phyloP scores from a whole-genome alignment of 2,888 invertebrate genomes.

The Acrobasis repandana region DNA sequence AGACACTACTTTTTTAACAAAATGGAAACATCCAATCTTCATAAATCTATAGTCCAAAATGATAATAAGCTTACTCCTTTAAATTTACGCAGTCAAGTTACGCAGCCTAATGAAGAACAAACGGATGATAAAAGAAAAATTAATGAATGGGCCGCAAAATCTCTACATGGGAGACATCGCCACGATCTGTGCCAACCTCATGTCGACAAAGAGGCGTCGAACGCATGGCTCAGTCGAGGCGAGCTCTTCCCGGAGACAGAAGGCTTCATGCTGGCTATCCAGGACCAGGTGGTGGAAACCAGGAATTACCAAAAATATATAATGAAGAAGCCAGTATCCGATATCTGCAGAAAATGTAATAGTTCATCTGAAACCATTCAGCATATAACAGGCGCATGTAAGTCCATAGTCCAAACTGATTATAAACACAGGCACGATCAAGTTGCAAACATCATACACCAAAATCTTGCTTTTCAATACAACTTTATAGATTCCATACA shows the following conservation, averaged over 20 bases:
- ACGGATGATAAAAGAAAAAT: constrained; percentile 13
- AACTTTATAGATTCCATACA: constrained; percentile 5
- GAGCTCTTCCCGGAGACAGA: constrained; percentile 24
- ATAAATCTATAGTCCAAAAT: constrained; percentile 20
- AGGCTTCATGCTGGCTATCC: constrained; percentile 18
- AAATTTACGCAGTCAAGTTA: constrained; percentile 4
- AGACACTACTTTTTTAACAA: constrained; percentile 11
- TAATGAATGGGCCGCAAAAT: constrained; percentile 22
- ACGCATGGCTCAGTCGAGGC: constrained; percentile 26
- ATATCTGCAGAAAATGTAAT: constrained; percentile 22
- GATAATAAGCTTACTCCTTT: constrained; percentile 22
- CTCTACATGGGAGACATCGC: constrained; percentile 14
- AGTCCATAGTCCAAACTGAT: constrained; percentile 22
- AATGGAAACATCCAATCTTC: neutral
- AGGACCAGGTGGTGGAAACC: constrained; percentile 23
- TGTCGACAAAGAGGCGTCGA: constrained; percentile 30
- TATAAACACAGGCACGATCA: constrained; percentile 24
- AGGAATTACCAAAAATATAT: constrained; percentile 23
- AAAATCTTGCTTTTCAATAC: neutral
- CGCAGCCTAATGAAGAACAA: constrained; percentile 20
- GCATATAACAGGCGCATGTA: constrained; percentile 25
- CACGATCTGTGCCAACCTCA: constrained; percentile 21
- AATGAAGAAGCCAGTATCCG: neutral
- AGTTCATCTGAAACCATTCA: constrained; percentile 24
- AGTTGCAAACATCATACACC: constrained; percentile 19